These are phyloP conservation scores for Epinotia demarniana DNA, from an alignment of 2,888 invertebrate genomes.

Conservation along the genomic window DNA sequence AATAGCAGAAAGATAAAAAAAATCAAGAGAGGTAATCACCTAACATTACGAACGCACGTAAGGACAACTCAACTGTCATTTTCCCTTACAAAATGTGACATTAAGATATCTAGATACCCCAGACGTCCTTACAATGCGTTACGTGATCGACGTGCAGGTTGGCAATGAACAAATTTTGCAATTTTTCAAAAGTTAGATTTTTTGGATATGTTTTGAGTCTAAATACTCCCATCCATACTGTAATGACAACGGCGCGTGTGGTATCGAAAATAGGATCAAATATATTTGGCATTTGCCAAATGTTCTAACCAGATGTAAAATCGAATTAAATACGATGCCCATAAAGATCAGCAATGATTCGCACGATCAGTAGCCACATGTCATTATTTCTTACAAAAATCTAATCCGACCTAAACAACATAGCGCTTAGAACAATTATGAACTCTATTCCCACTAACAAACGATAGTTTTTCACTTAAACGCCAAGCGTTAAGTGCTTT, in stretches of 20 bases:
- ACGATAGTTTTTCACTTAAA: background rate
- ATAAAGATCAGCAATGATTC: slow-evolving; percentile 37
- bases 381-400: slow-evolving; percentile 23
- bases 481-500: background rate
- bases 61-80: too few species aligned
- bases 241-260: background rate
- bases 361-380: slow-evolving; percentile 43
- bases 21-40: too few species aligned
- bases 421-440: background rate
- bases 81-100: too few species aligned
- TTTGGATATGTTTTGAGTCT: background rate
- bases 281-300: slow-evolving; percentile 20
- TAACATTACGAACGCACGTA: too few species aligned
- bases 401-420: slow-evolving; percentile 8
- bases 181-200: too few species aligned
- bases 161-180: too few species aligned
- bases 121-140: too few species aligned
- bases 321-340: slow-evolving; percentile 31
- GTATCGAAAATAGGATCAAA: slow-evolving; percentile 34
- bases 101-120: too few species aligned
- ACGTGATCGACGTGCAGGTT: too few species aligned
- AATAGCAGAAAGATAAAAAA: too few species aligned
- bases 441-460: background rate
- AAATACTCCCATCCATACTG: background rate
- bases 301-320: slow-evolving; percentile 40